phyloP scores from a whole-genome alignment of 2,797 vertebrate genomes.

The Pseudochirops cupreus region DNA sequence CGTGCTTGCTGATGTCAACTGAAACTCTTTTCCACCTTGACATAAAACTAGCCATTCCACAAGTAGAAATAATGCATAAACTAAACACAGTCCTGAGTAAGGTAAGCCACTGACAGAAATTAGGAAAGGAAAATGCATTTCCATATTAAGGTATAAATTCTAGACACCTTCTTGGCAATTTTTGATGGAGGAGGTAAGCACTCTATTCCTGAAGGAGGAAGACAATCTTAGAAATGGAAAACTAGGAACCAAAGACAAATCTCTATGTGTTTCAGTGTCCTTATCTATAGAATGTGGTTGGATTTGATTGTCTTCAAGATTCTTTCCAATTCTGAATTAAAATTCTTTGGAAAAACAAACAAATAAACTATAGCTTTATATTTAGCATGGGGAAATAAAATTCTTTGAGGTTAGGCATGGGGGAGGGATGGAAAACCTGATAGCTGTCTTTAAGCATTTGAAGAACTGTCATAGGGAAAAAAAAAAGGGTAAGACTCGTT shows the following conservation, averaged over 20 bases:
- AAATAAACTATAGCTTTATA: neutral
- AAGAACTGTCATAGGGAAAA: neutral
- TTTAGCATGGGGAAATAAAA: neutral
- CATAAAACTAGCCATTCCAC: neutral
- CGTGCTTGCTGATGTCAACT: neutral
- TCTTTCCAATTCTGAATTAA: neutral
- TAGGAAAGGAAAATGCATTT: neutral
- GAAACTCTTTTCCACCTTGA: neutral
- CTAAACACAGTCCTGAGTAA: neutral
- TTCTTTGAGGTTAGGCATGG: neutral
- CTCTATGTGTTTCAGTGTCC: neutral
- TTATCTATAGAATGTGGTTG: neutral
- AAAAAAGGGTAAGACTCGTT: neutral
- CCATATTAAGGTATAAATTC: neutral
- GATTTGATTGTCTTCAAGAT: neutral
- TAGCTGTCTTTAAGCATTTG: neutral
- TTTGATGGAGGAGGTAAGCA: neutral
- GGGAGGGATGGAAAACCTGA: neutral
- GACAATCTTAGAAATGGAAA: neutral
- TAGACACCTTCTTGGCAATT: neutral
- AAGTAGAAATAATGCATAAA: neutral
- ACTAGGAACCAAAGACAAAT: neutral
- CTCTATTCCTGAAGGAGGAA: neutral
- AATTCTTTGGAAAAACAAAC: neutral
- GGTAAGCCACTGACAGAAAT: neutral